Conservation (phyloP, 2,797 vertebrate genomes). For the Varecia variegata region DNA sequence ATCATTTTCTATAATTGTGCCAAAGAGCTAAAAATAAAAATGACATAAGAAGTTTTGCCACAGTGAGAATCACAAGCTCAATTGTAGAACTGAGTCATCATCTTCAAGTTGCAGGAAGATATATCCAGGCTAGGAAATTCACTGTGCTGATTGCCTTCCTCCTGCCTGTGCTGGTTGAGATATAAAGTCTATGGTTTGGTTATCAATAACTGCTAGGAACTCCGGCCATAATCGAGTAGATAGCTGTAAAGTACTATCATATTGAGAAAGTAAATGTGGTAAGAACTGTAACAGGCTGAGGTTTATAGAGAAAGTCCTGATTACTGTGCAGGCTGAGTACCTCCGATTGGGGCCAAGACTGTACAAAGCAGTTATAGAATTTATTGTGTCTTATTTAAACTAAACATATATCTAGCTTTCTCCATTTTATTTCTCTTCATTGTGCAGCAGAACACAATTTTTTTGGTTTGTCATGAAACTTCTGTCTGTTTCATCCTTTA, state of each 20-base stretch:
- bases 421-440: conserved; percentile 80
- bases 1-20: conserved; percentile 71
- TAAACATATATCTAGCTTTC: conserved; percentile 70
- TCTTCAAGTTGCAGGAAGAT: conserved; percentile 52
- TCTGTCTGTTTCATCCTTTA: conserved; percentile 71
- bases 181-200: conserved; percentile 71
- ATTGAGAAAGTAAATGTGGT: conserved; percentile 76
- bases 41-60: conserved; percentile 69
- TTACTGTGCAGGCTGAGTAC: conserved; percentile 76
- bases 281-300: conserved; percentile 71
- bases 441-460: conserved; percentile 72
- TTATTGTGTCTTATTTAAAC: conserved; percentile 77
- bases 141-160: conserved; percentile 69
- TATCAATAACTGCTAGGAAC: conserved; percentile 82
- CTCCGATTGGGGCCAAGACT: conserved; percentile 63
- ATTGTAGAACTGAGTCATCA: conserved; percentile 67
- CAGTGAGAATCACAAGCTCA: conserved; percentile 73
- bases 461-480: conserved; percentile 77
- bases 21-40: conserved; percentile 76
- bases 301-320: conserved; percentile 84
- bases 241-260: conserved; percentile 79
- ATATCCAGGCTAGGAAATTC: conserved; percentile 75
- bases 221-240: conserved; percentile 74
- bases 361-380: conserved; percentile 70
- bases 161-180: conserved; percentile 64